Conservation (phyloP, 2,797 vertebrate species). For the Brachyrhaphis roseni region DNA sequence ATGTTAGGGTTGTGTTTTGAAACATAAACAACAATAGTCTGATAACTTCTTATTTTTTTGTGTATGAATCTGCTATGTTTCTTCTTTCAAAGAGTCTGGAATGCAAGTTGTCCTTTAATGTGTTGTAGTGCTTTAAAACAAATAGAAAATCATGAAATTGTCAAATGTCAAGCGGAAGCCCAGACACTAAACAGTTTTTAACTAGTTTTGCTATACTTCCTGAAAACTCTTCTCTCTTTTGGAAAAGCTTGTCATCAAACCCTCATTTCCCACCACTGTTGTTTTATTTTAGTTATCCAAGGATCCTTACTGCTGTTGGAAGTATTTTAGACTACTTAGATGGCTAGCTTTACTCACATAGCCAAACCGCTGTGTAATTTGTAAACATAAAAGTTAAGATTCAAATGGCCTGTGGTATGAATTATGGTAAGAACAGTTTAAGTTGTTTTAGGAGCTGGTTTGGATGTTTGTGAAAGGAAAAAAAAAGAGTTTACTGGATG, state of each 20-base stretch:
- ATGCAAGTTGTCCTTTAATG: not conserved
- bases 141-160: not conserved
- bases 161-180: not conserved
- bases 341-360: not conserved
- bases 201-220: not conserved
- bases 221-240: not conserved
- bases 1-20: not conserved
- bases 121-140: not conserved
- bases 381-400: slow-evolving; percentile 1
- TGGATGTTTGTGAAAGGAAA: not conserved
- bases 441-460: not conserved
- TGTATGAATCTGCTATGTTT: not conserved
- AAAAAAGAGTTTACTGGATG: not conserved
- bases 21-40: not conserved
- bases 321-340: not conserved
- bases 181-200: not conserved
- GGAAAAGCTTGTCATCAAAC: not conserved
- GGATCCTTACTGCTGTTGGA: not conserved
- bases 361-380: not conserved
- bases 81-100: not conserved
- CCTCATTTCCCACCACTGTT: not conserved
- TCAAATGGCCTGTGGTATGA: slow-evolving; percentile 1
- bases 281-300: not conserved
- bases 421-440: slow-evolving; percentile 1
- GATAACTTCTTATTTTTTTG: not conserved